Conservation (phyloP, 2,888 invertebrate species). For the Caenorhabditis doughertyi region DNA sequence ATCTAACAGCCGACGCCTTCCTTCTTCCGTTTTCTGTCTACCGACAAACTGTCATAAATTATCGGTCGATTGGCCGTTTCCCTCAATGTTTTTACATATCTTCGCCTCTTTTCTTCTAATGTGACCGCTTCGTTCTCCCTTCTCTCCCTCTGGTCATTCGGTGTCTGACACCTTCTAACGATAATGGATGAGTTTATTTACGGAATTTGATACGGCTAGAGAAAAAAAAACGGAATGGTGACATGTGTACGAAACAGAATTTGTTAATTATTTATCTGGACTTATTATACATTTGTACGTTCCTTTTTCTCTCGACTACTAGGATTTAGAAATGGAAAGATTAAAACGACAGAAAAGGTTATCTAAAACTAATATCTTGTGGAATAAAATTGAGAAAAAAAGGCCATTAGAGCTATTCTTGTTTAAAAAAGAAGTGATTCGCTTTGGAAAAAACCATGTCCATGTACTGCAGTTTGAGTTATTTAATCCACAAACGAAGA, state of each 20-base stretch:
- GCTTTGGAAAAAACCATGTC: slow-evolving; percentile 16
- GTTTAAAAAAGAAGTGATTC: not conserved
- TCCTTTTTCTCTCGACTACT: not conserved
- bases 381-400: slow-evolving; percentile 4
- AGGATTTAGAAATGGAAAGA: slow-evolving; percentile 6
- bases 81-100: slow-evolving; percentile 55
- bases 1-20: slow-evolving; percentile 43
- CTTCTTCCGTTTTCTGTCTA: slow-evolving; percentile 2
- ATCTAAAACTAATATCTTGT: slow-evolving; percentile 25
- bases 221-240: not conserved
- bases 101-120: slow-evolving; percentile 14
- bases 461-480: slow-evolving; percentile 5
- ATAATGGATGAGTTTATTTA: slow-evolving; percentile 42
- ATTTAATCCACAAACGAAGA: slow-evolving; percentile 59
- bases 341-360: slow-evolving; percentile 31
- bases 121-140: slow-evolving; percentile 30
- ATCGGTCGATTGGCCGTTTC: slow-evolving; percentile 43
- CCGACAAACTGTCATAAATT: slow-evolving; percentile 62
- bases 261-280: slow-evolving; percentile 41
- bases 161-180: slow-evolving; percentile 41
- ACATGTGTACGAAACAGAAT: slow-evolving; percentile 31
- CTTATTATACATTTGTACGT: not conserved
- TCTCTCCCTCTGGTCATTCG: slow-evolving; percentile 21
- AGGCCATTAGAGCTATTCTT: not conserved
- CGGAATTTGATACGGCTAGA: slow-evolving; percentile 39